phyloP scores from a whole-genome alignment of 2,797 vertebrate species.

The Helarctos malayanus region DNA sequence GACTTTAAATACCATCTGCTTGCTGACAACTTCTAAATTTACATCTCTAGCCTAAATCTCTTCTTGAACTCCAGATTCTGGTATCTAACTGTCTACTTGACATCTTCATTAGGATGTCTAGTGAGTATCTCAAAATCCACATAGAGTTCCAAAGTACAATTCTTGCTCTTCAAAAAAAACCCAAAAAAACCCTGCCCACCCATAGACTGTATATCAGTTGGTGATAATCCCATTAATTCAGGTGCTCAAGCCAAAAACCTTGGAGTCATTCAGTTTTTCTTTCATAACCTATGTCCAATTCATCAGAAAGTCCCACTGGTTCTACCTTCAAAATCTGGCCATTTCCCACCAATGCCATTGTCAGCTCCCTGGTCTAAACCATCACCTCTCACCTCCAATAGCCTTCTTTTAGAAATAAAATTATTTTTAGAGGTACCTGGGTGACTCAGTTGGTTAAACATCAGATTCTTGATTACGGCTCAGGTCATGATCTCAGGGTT shows the following conservation, averaged over 20 bases:
- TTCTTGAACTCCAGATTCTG: background rate
- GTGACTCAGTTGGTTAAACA: background rate
- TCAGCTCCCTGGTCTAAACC: background rate
- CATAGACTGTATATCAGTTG: background rate
- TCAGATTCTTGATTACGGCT: background rate
- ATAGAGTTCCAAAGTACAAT: background rate
- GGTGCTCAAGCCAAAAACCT: background rate
- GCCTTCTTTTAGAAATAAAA: constrained; percentile 32
- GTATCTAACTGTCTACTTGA: constrained; percentile 4
- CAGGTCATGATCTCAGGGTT: background rate
- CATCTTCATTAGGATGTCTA: background rate
- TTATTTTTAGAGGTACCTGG: background rate
- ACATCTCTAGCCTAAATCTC: background rate
- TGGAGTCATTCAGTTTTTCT: background rate
- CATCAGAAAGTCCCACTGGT: background rate
- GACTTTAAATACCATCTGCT: constrained; percentile 46
- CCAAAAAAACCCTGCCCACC: background rate
- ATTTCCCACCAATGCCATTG: background rate
- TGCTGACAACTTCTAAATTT: background rate
- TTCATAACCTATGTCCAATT: background rate
- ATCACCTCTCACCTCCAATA: background rate
- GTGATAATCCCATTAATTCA: background rate
- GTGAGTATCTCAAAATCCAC: background rate
- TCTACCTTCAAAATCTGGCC: constrained; percentile 24
- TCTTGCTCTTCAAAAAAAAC: background rate